phyloP scores from a whole-genome alignment of 2,113 vertebrate species.

The Cariama cristata region DNA sequence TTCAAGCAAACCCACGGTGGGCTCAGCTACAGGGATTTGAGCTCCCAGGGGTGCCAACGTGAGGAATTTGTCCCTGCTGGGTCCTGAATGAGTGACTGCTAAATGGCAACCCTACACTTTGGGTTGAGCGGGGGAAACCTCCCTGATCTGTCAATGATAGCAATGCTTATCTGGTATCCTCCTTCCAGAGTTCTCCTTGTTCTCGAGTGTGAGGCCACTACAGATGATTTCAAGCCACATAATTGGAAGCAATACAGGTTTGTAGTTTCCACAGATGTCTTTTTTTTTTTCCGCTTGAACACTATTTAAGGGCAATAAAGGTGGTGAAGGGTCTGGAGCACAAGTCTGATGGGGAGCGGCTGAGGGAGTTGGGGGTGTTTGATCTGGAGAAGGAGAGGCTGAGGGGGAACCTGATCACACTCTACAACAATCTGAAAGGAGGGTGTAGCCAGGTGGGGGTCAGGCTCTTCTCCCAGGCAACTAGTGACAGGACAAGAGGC shows the following conservation, averaged over 20 bases:
- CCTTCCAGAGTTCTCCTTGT: background rate
- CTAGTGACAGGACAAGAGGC: too few species aligned
- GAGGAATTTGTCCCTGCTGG: conserved; percentile 31
- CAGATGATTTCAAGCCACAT: background rate
- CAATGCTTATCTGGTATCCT: background rate
- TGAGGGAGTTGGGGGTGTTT: too few species aligned
- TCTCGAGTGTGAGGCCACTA: background rate
- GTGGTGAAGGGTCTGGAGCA: too few species aligned
- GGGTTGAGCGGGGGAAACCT: background rate
- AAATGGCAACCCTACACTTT: background rate
- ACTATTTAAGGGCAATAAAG: background rate
- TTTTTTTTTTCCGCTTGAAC: background rate
- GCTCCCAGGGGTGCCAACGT: background rate
- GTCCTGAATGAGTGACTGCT: background rate
- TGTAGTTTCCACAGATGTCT: background rate
- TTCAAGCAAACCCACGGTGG: accelerated
- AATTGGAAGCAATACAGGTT: background rate
- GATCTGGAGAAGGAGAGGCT: too few species aligned
- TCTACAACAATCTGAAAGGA: too few species aligned
- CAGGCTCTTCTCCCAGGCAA: too few species aligned
- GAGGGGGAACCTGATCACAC: too few species aligned
- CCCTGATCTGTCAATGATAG: background rate
- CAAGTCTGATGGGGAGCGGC: too few species aligned
- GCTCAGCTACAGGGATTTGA: background rate
- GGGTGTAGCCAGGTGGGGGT: too few species aligned